Evolutionary conservation across 2,113 vertebrate genomes (phyloP).

Genomic region (Copsychus sechellarum): DNA sequence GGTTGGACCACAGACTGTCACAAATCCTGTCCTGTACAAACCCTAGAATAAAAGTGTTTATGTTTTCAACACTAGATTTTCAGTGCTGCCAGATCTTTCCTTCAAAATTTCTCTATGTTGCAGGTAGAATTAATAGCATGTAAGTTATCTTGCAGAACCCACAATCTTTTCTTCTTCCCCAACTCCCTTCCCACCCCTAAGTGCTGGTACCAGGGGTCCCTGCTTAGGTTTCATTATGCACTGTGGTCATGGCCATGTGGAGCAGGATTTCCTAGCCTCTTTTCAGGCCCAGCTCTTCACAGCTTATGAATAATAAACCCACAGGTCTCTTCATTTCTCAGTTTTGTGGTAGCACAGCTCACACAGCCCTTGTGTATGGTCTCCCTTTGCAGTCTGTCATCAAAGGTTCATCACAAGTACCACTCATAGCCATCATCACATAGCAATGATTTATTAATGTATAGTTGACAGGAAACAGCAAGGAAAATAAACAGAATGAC

Average conservation of each 20-base stretch:
- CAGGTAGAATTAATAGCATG: background rate
- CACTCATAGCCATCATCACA: background rate
- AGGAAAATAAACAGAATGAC: background rate
- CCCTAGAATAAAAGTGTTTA: background rate
- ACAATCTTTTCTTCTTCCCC: background rate
- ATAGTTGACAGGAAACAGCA: background rate
- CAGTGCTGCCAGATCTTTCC: background rate
- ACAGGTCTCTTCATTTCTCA: background rate
- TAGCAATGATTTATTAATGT: background rate
- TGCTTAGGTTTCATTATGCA: background rate
- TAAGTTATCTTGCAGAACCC: background rate
- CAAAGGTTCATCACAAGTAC: background rate
- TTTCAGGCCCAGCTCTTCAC: background rate
- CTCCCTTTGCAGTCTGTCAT: background rate
- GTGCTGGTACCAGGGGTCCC: background rate
- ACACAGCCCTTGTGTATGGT: accelerated
- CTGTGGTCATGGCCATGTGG: accelerated
- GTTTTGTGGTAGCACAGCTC: background rate
- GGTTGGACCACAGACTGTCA: background rate
- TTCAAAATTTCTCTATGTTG: background rate
- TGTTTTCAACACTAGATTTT: background rate
- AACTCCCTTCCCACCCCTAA: background rate
- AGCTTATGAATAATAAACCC: background rate
- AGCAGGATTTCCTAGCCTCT: background rate
- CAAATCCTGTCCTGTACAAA: background rate